Conservation (phyloP, 1,140 invertebrate genomes). For the Trachymyrmex cornetzi region DNA sequence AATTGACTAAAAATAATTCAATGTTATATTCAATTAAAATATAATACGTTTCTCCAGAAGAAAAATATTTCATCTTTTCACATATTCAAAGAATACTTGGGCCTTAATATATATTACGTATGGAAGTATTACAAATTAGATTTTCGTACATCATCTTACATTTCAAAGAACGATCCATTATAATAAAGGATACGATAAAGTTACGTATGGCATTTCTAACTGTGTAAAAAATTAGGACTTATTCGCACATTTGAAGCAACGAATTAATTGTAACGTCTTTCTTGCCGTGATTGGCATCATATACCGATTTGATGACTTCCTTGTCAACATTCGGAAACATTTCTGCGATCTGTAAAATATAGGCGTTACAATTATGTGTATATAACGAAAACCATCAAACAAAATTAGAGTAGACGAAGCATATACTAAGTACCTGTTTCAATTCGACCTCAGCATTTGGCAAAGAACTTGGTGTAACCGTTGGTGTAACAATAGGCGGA, state of each 20-base stretch:
- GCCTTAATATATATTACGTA: constrained; percentile 52
- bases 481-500: constrained; percentile 77
- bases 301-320: constrained; percentile 96
- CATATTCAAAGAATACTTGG: constrained; percentile 43
- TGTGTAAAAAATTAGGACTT: constrained; percentile 52
- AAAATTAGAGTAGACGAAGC: neutral
- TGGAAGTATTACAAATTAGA: constrained; percentile 64
- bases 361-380: neutral
- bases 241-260: constrained; percentile 94
- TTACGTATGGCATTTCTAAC: constrained; percentile 62
- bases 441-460: constrained; percentile 90
- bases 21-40: constrained; percentile 41
- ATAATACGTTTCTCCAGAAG: constrained; percentile 45
- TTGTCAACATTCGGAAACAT: constrained; percentile 98
- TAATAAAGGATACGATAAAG: constrained; percentile 76
- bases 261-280: constrained; percentile 97
- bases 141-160: constrained; percentile 75
- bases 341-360: constrained; percentile 92
- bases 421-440: constrained; percentile 89
- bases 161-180: constrained; percentile 76
- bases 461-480: constrained; percentile 82
- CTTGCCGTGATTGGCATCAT: constrained; percentile 95
- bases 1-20: constrained; percentile 54
- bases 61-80: constrained; percentile 40
- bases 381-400: neutral